Evolutionary conservation across 2,113 vertebrate genomes (phyloP), one percentile per base, ranked within the genome.

Genomic region (Crotalus viridis): DNA sequence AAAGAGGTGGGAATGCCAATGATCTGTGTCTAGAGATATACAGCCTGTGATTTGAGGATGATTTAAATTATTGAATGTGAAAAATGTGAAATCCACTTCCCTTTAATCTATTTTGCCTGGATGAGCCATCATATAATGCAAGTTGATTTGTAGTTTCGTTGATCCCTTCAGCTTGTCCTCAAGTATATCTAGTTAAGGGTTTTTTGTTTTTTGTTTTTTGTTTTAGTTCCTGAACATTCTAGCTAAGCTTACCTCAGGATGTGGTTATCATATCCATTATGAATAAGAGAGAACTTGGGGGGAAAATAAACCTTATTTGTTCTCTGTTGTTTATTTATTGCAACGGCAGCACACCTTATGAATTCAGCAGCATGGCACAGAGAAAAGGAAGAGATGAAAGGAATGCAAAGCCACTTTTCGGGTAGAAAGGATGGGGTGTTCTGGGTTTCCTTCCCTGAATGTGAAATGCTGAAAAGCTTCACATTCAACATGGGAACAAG

Each of bases 11-110:
- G 91, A 94, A 93, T 93, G 92, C 93, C 91, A 95, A 93, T 95
- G 95, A 95, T 95, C 97, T 96, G 95, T 97, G 87, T 95, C 95
- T 96, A 94, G 96, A 95, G 94, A 96, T 89, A 90, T 55, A 89
- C 7, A 90, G 93, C 69, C 89, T 89, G 91, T 92, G 93, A 92
- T 97, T 96, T 93, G 95, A 91, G 89, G 96, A 96, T 95, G 96
- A 97, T 97, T 97, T 98, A 95, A 97, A 97, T 98, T 97, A 97
- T 95, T 97, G 96, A 97, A 97, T 97, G 93, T 89, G 93, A 96
- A 95, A 94, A 96, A 97, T 96, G 96, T 96, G 96, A 97, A 98
- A 96, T 93, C 91, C 39, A 93, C 95, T 97, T 96, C 85, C 94
- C 26, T 96, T 96, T 89, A 87, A 95, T 97, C 93, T 94, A 92